Base-by-base conservation (phyloP, 1,140 invertebrate genomes). In the Habropoda laboriosa region DNA sequence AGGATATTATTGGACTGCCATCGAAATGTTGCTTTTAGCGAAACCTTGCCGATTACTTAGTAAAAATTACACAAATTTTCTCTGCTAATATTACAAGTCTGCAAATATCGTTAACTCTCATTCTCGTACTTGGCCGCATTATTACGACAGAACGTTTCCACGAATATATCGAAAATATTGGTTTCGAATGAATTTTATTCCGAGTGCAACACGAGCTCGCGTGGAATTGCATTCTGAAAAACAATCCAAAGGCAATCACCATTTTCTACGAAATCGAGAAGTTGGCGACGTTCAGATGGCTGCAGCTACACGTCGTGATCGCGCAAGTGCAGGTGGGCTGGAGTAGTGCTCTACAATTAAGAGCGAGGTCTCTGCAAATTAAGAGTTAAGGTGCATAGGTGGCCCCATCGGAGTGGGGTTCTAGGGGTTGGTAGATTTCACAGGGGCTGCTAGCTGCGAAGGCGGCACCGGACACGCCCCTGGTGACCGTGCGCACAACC, bases 391-490 rank as follows among this genome's bases (percentile, higher is more conserved):
- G 89, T 90, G 88, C 88, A 90, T 90, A 90, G 89, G 88, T 89
- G 85, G 87, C 83, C 81, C 84, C 72, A 72, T 68, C 51, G 71
- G 80, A 68, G 81, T 81, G 78, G 83, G 85, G 82, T 58, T 67
- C 70, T 67, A 71, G 82, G 82, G 85, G 88, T 89, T 89, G 89
- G 89, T 79, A 86, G 85, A 82, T 87, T 79, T 84, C 76, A 82
- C 84, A 85, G 82, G 83, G 85, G 85, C 75, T 81, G 85, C 71
- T 80, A 55, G 85, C 87, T 82, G 64, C 77, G 88, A 91, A 91
- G 90, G 90, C 90, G 90, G 89, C 89, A 89, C 90, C 90, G 90
- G 90, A 91, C 90, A 91, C 90, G 90, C 90, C 90, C 89, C 89
- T 89, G 89, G 89, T 89, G 88, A 83, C 84, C 86, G 88, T 89